Evolutionary conservation across 2,888 invertebrate species (phyloP).

Genomic region (Trachelus iudaicus): DNA sequence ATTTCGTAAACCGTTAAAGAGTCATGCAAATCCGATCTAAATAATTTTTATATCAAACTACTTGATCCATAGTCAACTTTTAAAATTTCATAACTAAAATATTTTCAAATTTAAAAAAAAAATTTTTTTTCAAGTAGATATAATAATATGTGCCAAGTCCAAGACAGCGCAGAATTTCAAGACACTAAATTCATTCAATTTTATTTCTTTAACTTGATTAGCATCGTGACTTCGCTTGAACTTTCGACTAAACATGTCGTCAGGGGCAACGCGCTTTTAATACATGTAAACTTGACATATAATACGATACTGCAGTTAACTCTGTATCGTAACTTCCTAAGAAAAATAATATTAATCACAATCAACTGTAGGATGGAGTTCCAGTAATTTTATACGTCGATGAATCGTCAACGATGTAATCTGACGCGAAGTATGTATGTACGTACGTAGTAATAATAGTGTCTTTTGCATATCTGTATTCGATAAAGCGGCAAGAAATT

Average conservation of each 20-base stretch:
- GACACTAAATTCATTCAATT: background rate
- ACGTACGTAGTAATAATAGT: background rate
- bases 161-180: background rate
- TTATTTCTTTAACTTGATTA: too few relatives aligned
- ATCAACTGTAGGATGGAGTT: background rate
- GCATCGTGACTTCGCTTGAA: background rate
- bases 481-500: background rate
- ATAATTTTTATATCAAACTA: background rate
- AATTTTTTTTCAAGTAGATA: background rate
- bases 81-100: background rate
- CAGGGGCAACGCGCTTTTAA: conserved; percentile 41
- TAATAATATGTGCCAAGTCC: background rate
- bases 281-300: background rate
- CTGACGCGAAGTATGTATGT: background rate
- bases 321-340: background rate
- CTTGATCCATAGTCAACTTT: background rate
- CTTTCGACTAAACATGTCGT: conserved; percentile 52
- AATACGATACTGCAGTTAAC: background rate
- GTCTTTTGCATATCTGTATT: background rate
- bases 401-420: background rate
- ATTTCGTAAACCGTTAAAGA: background rate
- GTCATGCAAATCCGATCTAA: background rate
- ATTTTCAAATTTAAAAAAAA: background rate
- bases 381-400: background rate
- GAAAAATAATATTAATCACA: background rate